phyloP scores from a whole-genome alignment of 2,113 vertebrate genomes.

The Mus musculus region DNA sequence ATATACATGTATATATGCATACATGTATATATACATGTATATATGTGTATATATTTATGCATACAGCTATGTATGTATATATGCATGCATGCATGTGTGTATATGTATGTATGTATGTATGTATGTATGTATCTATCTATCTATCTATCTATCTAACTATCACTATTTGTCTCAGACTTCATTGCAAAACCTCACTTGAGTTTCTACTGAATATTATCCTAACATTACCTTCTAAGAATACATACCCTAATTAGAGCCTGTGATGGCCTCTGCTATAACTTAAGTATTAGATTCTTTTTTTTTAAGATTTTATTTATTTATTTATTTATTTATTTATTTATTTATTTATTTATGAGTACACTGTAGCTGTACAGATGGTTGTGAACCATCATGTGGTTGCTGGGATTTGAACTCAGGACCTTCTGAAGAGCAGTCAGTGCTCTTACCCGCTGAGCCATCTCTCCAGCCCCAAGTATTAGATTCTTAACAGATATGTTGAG shows the following conservation, averaged over 20 bases:
- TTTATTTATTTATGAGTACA: no score
- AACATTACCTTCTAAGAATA: slow-evolving; percentile 13
- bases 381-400: no score
- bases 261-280: slow-evolving; percentile 13
- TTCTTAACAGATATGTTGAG: slow-evolving; percentile 11
- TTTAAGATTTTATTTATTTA: no score
- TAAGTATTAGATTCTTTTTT: slow-evolving; percentile 22
- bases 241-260: slow-evolving; percentile 15
- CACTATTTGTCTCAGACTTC: neutral
- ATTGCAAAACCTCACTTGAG: neutral
- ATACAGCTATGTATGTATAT: neutral
- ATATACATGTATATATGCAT: neutral
- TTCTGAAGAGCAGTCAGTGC: no score
- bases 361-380: no score
- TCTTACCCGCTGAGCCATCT: no score
- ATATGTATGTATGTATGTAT: neutral
- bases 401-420: no score
- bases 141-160: no score
- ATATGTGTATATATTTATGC: no score
- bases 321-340: no score
- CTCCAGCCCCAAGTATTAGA: neutral
- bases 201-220: slow-evolving; percentile 3
- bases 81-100: neutral
- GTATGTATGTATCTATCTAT: neutral
- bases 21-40: neutral